These are phyloP conservation scores for Acanthiza pusilla DNA, from an alignment of 2,797 vertebrate genomes.

Conservation along the genomic window DNA sequence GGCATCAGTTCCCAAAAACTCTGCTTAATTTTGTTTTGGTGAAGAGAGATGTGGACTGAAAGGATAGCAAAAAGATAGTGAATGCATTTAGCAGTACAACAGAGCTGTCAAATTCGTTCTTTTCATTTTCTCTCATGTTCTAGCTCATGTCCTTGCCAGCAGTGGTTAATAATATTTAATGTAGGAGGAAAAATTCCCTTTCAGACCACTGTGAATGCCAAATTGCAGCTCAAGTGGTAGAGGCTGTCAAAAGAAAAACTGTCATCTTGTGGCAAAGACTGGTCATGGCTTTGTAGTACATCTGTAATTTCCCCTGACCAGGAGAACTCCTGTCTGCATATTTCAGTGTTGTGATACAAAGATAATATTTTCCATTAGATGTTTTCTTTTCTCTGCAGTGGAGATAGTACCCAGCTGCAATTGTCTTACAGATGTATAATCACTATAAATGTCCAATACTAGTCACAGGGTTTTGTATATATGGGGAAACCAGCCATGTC, in stretches of 20 bases:
- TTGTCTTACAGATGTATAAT: neutral
- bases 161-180: neutral
- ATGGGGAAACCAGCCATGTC: fast-evolving
- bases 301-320: neutral
- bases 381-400: neutral
- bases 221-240: neutral
- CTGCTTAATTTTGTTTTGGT: neutral
- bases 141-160: neutral
- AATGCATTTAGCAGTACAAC: neutral
- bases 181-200: neutral
- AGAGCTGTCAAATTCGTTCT: neutral
- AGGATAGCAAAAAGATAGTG: neutral
- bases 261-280: neutral
- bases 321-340: neutral
- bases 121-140: neutral
- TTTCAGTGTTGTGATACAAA: neutral
- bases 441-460: neutral
- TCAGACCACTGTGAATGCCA: neutral
- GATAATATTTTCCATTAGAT: neutral
- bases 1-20: neutral
- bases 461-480: neutral
- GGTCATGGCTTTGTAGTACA: neutral
- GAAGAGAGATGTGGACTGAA: neutral
- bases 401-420: neutral
- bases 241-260: neutral